Evolutionary conservation across 2,113 vertebrate genomes (phyloP), one percentile per base, ranked within the genome.

Genomic region (Erythrocercus mccallii): DNA sequence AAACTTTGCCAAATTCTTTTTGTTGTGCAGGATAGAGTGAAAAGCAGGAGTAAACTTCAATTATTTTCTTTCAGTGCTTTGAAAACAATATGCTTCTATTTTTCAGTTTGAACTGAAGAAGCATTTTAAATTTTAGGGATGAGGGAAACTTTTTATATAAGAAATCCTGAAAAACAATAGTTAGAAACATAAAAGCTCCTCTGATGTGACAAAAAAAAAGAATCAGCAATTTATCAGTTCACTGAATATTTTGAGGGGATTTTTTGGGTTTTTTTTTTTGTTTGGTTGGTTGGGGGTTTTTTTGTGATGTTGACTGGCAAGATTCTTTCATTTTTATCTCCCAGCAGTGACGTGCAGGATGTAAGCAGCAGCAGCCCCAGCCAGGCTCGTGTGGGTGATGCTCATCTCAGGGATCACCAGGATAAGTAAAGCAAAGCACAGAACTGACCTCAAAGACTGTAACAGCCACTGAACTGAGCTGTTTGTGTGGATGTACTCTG

Each of bases 401-500:
- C 0, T 22, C 22, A 3, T 4, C 56, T 25, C 45, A 7, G 60
- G 45, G 53, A 21, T 6, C 2, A 2, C n/a, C 33, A 19, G 40
- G 14, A 15, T 7, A 6, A 31, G 51, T 3, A 62, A 81, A 82
- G 15, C 4, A 79, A 21, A 79, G 54, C 40, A 25, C 45, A 81
- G 33, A 9, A 13, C 33, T 44, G 6, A 2, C 17, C 42, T 42
- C 31, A 25, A 11, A n/a, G 31, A 40, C 5, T 11, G 4, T 2
- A 38, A 19, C 22, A 45, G 11, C 28, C 57, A 3, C 50, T 37
- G 58, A 73, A 7, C 5, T 2, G 37, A 31, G 47, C 5, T 1
- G 1, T 9, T 64, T 3, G 0, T 10, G 11, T 44, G 15, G 35
- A 19, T 0, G 0, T 5, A 9, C 12, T 18, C 31, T 4, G 11